Base-by-base conservation (phyloP, 2,113 vertebrate genomes). In the Meles meles region DNA sequence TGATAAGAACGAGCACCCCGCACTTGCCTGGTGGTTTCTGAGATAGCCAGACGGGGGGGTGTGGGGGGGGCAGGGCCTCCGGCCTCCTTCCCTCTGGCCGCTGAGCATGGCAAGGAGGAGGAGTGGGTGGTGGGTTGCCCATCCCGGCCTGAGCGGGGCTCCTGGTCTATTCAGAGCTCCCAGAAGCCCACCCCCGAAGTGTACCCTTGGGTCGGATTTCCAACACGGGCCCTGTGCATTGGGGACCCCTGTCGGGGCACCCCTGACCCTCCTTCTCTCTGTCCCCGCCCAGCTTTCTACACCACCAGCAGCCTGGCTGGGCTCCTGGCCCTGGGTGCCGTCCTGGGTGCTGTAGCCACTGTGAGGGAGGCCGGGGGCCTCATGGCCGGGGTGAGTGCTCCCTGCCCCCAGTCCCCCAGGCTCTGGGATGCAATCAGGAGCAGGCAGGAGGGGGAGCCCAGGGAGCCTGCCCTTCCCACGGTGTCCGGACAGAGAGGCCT, bases 331-430 rank as follows among this genome's bases (percentile, higher is more conserved):
- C 94, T 98, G 69, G 96, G 97, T 1, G 97, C 98, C 0, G 1
- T 63, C 6, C 84, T 98, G 69, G 95, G 94, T 0, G 31, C 93
- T 0, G 4, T 9, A 7, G 98, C 93, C 76, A 59, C 97, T 0
- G 13, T 90, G 94, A 86, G 63, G n/a, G 98, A 97, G 63, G 97
- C 97, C 20, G 6, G 63, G 9, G 83, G 97, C 47, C 97, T 97
- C 74, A 98, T 98, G 98, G 98, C 95, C 0, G 87, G 5, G 97
- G 98, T 98, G 88, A 98, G 98, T 97, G 34, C n/a, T n/a, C 15
- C 13, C 2, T 3, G 31, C 25, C 23, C 17, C 37, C 65, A 12
- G 37, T 9, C 7, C 34, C 49, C 25, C 77, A 17, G 5, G 1
- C 31, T 31, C 13, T 55, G 39, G 5, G 27, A 10, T 4, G 15